A percentile compares a stretch with the other conserved stretches of the same genome.
Evolutionary conservation across 2,797 vertebrate genomes (phyloP).

Genomic region (Astyanax mexicanus): DNA sequence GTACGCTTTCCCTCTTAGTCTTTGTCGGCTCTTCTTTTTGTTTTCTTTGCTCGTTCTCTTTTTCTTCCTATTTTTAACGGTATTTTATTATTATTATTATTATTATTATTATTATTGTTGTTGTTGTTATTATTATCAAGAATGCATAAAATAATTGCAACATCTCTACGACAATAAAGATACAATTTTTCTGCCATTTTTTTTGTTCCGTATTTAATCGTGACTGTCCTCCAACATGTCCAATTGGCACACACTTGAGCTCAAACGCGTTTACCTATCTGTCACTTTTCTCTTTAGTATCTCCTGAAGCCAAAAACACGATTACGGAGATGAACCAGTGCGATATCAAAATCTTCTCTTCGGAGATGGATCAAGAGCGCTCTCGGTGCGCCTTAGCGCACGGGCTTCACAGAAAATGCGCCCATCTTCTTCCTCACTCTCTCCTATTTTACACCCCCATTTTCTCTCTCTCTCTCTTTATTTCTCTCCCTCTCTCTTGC

Average conservation of each 20-base stretch:
- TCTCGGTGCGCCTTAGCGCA: not conserved
- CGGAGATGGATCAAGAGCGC: not conserved
- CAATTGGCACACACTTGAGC: no score
- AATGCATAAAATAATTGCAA: not conserved
- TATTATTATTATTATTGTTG: not conserved
- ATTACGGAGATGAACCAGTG: not conserved
- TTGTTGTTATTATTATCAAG: no score
- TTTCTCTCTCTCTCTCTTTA: not conserved
- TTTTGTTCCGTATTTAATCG: not conserved
- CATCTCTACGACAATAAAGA: not conserved
- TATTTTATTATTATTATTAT: not conserved
- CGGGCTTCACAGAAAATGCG: not conserved
- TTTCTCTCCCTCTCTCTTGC: conserved; percentile 6
- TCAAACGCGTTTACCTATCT: not conserved
- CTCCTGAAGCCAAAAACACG: not conserved
- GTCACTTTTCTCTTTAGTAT: not conserved
- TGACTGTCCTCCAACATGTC: no score
- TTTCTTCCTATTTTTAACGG: no score
- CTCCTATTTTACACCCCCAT: not conserved
- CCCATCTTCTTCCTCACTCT: not conserved
- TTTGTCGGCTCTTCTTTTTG: no score
- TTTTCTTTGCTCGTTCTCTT: no score
- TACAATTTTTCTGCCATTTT: not conserved
- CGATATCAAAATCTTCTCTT: not conserved
- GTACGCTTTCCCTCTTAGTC: no score